These are phyloP conservation scores for Megastigmus dorsalis DNA, from an alignment of 2,888 invertebrate genomes.

Conservation along the genomic window DNA sequence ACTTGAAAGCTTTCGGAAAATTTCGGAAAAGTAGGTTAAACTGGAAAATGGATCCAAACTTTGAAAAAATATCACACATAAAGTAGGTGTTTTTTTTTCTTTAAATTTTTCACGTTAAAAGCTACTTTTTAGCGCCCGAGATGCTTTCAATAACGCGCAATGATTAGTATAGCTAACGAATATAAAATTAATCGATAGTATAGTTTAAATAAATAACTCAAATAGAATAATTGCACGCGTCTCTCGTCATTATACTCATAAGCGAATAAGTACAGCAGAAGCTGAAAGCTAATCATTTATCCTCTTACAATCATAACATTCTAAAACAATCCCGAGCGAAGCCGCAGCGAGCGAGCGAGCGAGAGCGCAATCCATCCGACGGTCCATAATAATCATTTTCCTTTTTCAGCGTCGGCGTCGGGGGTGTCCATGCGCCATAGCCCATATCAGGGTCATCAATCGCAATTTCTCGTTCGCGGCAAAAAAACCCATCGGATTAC, in stretches of 20 bases:
- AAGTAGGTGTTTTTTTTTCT: too few species aligned
- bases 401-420: slow-evolving; percentile 18
- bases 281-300: slow-evolving; percentile 9
- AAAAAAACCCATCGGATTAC: slow-evolving; percentile 44
- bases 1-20: slow-evolving; percentile 6
- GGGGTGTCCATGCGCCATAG: neutral
- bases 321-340: slow-evolving; percentile 2
- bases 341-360: too few species aligned
- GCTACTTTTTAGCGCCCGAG: too few species aligned
- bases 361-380: neutral
- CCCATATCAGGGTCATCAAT: slow-evolving; percentile 49
- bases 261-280: neutral
- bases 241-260: neutral
- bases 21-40: slow-evolving; percentile 21
- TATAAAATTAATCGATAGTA: too few species aligned
- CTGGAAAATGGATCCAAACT: neutral
- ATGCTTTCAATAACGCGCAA: too few species aligned
- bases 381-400: slow-evolving; percentile 43
- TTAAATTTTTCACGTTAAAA: too few species aligned
- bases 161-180: too few species aligned
- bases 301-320: slow-evolving; percentile 11
- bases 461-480: slow-evolving; percentile 45
- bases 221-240: neutral
- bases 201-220: too few species aligned
- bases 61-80: too few species aligned